Base-by-base conservation (phyloP, 2,888 invertebrate genomes). In the Eretmocerus hayati region DNA sequence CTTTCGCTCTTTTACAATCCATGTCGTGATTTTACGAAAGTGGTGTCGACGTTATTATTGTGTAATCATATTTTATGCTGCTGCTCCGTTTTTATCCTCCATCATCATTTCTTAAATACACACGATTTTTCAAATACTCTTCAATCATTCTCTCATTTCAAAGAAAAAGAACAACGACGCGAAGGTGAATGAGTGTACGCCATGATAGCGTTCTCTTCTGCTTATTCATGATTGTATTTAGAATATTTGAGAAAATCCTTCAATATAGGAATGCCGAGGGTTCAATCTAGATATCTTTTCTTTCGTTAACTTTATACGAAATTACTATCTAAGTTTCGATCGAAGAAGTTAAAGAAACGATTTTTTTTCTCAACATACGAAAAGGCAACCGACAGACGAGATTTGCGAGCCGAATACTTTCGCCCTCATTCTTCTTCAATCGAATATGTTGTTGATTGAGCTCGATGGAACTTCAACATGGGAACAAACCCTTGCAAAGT, bases 41-140 rank as follows among this genome's bases (percentile, higher is more conserved):
- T 69, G 69, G 69, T 69, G 69, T 69, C 68, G 67, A 69, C 68
- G 68, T 62, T 60, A 60, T 54, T 54, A 51, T 52, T 58, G 46
- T 53, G 51, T 54, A 50, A 52, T 46, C 50, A 46, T 54, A 30
- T n/a, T 40, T 32, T 43, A 47, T 49, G 43, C 31, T 51, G 50
- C 48, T 53, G 45, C 31, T 56, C 42, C 55, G 48, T 52, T 56
- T 54, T 56, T 43, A n/a, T n/a, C 46, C 50, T 52, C 26, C 45
- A 45, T 48, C 53, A 44, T 47, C 38, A 43, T 45, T 52, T 50
- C 37, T 38, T 47, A 42, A 53, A 39, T 47, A 38, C 42, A 46
- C 43, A 46, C 46, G 48, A 42, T 46, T 49, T 45, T 46, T 45
- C 42, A 40, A 22, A 22, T 46, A 47, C 38, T 47, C 47, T 42